These are phyloP conservation scores for Channa argus DNA, from an alignment of 2,113 vertebrate genomes.

Conservation along the genomic window DNA sequence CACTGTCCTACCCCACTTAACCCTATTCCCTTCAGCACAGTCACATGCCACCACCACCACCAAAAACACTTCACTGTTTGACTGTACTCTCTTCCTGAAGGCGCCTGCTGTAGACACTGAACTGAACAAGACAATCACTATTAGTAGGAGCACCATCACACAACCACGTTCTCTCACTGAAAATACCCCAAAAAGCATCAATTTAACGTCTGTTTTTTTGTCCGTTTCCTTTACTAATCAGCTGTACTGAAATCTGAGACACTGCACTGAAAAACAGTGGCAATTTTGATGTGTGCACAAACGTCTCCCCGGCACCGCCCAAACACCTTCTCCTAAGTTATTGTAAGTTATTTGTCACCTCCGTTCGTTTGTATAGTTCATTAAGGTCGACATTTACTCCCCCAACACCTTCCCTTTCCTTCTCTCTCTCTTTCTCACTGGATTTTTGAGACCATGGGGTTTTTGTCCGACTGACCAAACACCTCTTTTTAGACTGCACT, in stretches of 20 bases:
- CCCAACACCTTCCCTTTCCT: neutral
- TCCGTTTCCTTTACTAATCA: slow-evolving; percentile 55
- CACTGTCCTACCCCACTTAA: neutral
- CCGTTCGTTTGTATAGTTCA: slow-evolving; percentile 74
- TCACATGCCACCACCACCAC: slow-evolving; percentile 49
- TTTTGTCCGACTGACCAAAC: slow-evolving; percentile 71
- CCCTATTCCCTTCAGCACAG: slow-evolving; percentile 19
- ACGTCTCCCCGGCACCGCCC: slow-evolving; percentile 68
- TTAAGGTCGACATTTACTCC: slow-evolving; percentile 47
- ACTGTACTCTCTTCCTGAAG: slow-evolving; percentile 57
- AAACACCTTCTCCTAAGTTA: slow-evolving; percentile 73
- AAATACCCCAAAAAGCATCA: slow-evolving; percentile 13
- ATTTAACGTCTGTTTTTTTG: slow-evolving; percentile 48
- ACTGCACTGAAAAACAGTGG: slow-evolving; percentile 81
- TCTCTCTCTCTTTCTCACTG: slow-evolving; percentile 59
- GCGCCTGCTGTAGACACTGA: slow-evolving; percentile 80
- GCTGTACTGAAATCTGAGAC: slow-evolving; percentile 69
- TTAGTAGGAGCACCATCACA: slow-evolving; percentile 50
- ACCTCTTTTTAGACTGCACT: slow-evolving; percentile 80
- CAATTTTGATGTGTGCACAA: slow-evolving; percentile 73
- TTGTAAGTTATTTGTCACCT: slow-evolving; percentile 83
- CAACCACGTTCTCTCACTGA: slow-evolving; percentile 29
- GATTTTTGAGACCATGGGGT: slow-evolving; percentile 69
- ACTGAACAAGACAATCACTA: slow-evolving; percentile 84
- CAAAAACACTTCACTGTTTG: slow-evolving; percentile 52